Evolutionary conservation across 2,888 invertebrate species (phyloP).

Genomic region (Dicranocentrus wangi): DNA sequence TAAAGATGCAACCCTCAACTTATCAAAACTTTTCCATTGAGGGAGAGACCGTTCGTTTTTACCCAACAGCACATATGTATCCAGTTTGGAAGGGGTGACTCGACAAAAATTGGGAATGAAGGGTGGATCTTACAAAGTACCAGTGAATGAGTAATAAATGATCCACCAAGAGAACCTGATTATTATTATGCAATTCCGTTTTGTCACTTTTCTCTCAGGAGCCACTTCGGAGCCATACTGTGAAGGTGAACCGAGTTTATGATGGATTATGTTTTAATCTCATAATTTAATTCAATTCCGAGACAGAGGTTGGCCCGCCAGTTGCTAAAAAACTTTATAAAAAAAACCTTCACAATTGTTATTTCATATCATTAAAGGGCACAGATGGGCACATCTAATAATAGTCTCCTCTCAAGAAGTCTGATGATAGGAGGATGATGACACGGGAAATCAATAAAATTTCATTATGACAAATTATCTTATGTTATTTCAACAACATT

Average conservation of each 20-base stretch:
- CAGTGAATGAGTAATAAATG: constrained; percentile 48
- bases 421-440: constrained; percentile 24
- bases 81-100: neutral
- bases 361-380: constrained; percentile 2
- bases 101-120: neutral
- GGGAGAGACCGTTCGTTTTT: neutral
- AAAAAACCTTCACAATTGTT: no score
- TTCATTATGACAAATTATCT: constrained; percentile 51
- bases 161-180: constrained; percentile 31
- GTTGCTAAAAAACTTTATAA: constrained; percentile 12
- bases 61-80: no score
- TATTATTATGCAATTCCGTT: constrained; percentile 38
- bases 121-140: neutral
- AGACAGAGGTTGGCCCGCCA: neutral
- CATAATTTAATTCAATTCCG: neutral
- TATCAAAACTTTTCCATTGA: constrained; percentile 39
- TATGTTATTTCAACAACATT: constrained; percentile 29
- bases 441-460: constrained; percentile 28
- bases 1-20: constrained; percentile 44
- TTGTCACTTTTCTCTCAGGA: constrained; percentile 35
- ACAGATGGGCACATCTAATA: constrained; percentile 18
- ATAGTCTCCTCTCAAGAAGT: neutral
- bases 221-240: no score
- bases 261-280: constrained; percentile 30
- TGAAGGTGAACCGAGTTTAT: neutral